Evolutionary conservation across 2,888 invertebrate genomes (phyloP), one percentile per base, ranked within the genome.

Genomic region (Apoderus coryli): DNA sequence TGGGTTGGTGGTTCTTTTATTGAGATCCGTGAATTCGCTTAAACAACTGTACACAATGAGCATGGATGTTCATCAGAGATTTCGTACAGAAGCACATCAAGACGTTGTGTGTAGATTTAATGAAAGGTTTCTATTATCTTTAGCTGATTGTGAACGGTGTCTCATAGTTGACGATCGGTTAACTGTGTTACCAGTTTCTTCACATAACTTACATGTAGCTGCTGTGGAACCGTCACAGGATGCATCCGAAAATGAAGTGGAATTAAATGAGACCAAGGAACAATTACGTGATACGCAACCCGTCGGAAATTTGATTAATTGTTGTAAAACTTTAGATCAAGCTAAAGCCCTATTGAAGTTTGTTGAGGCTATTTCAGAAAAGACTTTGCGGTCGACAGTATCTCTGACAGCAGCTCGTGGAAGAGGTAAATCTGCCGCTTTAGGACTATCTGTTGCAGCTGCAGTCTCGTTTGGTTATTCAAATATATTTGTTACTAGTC

Each of bases 31-130:
- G 50, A 69, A 72, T 32, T 95, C 95, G 0, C 62, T 99, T 13
- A 77, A 88, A 50, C 95, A 98, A 54, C 65, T 99, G 3, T 96
- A 86, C 54, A 84, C 95, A 0, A 80, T 98, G 68, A 78, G 79
- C 39, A 99, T 99, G 98, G 98, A 98, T 65, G 93, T 98, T 2
- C 98, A 98, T 64, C 76, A 86, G 40, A 69, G 88, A 44, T 92
- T 85, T 54, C 72, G 95, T 42, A 98, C 96, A 0, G 95, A 96
- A 63, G 82, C 92, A 0, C 86, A 95, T 53, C 74, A 81, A 50
- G 79, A 86, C 49, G 73, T 98, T 10, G 80, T 88, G 9, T 85
- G 88, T 36, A 66, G 96, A 32, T 99, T 99, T 56, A 98, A 98
- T 58, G 96, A 98, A 60, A 69, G 96, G 38, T 88, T 98, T 52